Conservation (phyloP, 2,113 vertebrate genomes). For the Columba livia region DNA sequence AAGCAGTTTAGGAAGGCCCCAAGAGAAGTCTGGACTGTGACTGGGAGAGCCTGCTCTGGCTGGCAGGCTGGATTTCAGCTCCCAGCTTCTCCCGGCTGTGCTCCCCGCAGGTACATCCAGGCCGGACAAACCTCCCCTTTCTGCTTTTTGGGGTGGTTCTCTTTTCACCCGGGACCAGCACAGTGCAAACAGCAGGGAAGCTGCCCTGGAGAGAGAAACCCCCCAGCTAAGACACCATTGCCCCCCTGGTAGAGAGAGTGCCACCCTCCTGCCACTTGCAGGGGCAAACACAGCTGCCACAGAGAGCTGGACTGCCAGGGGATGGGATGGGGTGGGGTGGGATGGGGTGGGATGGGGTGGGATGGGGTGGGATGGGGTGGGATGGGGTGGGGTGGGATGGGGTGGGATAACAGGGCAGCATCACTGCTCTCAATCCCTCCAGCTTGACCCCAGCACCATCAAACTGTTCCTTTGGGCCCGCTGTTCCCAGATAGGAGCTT, state of each 20-base stretch:
- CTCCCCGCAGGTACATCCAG: not conserved
- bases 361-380: too few species aligned
- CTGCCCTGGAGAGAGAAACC: not conserved
- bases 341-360: too few species aligned
- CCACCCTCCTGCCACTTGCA: not conserved
- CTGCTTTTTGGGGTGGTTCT: not conserved
- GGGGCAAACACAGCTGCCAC: not conserved
- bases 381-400: too few species aligned
- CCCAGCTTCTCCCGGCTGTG: accelerated
- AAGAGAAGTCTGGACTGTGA: not conserved
- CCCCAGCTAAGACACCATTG: not conserved
- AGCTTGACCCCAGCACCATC: not conserved
- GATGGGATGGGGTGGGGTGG: too few species aligned
- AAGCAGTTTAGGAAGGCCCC: conserved; percentile 26
- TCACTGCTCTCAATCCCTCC: not conserved
- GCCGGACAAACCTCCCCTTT: not conserved
- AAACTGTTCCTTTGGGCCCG: not conserved
- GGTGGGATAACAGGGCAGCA: not conserved
- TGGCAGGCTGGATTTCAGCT: not conserved
- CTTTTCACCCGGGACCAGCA: accelerated
- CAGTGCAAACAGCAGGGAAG: not conserved
- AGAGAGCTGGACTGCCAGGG: accelerated
- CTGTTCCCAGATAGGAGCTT: not conserved
- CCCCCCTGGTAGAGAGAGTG: not conserved
- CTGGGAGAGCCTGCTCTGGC: not conserved